Evolutionary conservation across 2,797 vertebrate species (phyloP), one percentile per base, ranked within the genome.

Genomic region (Bradypodion pumilum): DNA sequence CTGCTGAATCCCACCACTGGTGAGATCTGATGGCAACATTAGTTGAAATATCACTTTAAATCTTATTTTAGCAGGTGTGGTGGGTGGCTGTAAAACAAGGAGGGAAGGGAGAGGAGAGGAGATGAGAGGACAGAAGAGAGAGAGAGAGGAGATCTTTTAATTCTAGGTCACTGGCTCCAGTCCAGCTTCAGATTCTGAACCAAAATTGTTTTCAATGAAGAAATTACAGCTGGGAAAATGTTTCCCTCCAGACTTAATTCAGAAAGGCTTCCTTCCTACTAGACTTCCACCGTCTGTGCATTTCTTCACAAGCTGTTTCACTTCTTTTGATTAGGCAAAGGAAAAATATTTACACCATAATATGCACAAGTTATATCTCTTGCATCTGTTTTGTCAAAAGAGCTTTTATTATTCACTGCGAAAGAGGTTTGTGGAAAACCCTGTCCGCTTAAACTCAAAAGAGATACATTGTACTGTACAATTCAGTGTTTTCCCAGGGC

Each of bases 111-210:
- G n/a, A n/a, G n/a, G 29, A 15, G 37, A 56, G 32, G n/a, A n/a
- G n/a, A n/a, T n/a, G 29, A 15, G 37, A 56, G 32, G n/a, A n/a
- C n/a, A n/a, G n/a, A n/a, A 23, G 25, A 32, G 35, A 40, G 25
- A 56, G 21, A 56, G 49, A 52, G 16, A 46, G 79, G 21, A 63
- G 84, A 76, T 35, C 25, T 72, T 76, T 62, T 76, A 80, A 75
- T 70, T 80, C 56, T 84, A 65, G 85, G 85, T 87, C 65, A 70
- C 49, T 74, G n/a, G 49, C 12, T 66, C 37, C 37, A 35, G 5
- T 35, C 46, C 69, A 86, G 65, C n/a, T 46, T 37, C 42, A 40
- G 46, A 77, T 70, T 23, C 16, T 25, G 25, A 68, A 63, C 21
- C 78, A 37, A 56, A 79, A 78, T 44, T 66, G 80, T 37, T 78